Conservation (phyloP, 2,888 invertebrate genomes). For the Oligia fasciuncula region DNA sequence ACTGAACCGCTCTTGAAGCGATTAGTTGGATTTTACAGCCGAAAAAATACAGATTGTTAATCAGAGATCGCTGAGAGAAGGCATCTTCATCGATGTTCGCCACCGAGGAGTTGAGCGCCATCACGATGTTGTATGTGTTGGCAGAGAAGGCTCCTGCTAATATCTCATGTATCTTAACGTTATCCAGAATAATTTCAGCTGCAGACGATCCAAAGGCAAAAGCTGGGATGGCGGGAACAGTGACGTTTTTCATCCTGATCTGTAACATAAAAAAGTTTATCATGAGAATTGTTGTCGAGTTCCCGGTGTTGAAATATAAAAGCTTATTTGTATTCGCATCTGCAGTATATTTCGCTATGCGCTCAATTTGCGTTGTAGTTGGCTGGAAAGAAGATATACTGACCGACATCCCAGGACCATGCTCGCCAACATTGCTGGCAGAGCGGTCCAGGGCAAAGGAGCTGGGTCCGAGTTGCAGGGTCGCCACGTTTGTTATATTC, state of each 20-base stretch:
- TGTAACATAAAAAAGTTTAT: conserved; percentile 75
- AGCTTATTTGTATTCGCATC: conserved; percentile 36
- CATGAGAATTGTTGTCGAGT: background rate
- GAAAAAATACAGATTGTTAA: conserved; percentile 90
- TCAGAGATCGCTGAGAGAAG: conserved; percentile 91
- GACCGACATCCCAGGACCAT: conserved; percentile 91
- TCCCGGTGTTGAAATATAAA: background rate
- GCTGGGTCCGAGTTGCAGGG: conserved; percentile 89
- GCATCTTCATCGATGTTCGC: conserved; percentile 91
- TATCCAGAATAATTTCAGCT: conserved; percentile 89
- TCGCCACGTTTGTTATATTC: conserved; percentile 89
- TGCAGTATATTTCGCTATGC: conserved; percentile 53
- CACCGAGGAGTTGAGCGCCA: conserved; percentile 91
- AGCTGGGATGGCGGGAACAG: conserved; percentile 90
- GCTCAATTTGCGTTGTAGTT: conserved; percentile 33
- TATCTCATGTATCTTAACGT: conserved; percentile 88
- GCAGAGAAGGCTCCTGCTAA: conserved; percentile 92
- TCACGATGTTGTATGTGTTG: conserved; percentile 91
- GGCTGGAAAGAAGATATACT: conserved; percentile 72
- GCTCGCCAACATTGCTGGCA: conserved; percentile 91
- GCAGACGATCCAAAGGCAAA: conserved; percentile 92
- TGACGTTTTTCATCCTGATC: conserved; percentile 92
- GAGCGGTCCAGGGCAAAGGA: conserved; percentile 91
- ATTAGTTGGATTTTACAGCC: conserved; percentile 90
- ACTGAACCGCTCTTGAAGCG: conserved; percentile 90